These are phyloP conservation scores for Perizoma affinitatum DNA, from an alignment of 2,888 invertebrate genomes.

Conservation along the genomic window DNA sequence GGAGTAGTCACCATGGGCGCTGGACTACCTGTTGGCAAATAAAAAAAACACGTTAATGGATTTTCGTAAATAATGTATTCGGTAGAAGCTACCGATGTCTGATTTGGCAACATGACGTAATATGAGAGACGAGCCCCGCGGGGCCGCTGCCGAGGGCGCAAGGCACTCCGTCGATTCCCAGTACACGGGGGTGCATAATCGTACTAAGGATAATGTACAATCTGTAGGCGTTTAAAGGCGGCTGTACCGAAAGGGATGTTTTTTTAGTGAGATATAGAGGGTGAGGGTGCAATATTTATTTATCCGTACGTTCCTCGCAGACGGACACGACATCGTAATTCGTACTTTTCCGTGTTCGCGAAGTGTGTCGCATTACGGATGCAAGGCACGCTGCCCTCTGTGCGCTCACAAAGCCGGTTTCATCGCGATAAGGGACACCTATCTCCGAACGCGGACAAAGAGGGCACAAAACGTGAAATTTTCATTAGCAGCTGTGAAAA, in stretches of 20 bases:
- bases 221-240: constrained; percentile 85
- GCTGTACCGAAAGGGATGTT: constrained; percentile 83
- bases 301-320: constrained; percentile 77
- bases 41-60: constrained; percentile 41
- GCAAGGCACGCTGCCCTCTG: constrained; percentile 60
- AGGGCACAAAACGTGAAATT: constrained; percentile 77
- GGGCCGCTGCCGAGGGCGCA: constrained; percentile 64
- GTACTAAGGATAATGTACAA: constrained; percentile 85
- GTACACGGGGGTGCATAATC: constrained; percentile 84
- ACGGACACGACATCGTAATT: constrained; percentile 74
- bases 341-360: constrained; percentile 56
- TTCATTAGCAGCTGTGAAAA: constrained; percentile 79
- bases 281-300: constrained; percentile 84
- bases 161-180: constrained; percentile 80
- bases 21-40: constrained; percentile 75
- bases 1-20: constrained; percentile 67
- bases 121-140: constrained; percentile 78
- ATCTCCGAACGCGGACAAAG: constrained; percentile 73
- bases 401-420: constrained; percentile 61
- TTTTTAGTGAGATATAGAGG: constrained; percentile 83
- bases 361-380: constrained; percentile 67
- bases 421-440: constrained; percentile 75
- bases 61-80: constrained; percentile 40
- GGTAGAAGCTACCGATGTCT: constrained; percentile 43
- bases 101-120: constrained; percentile 78